Percentiles rank a stretch among this genome's conserved stretches.
phyloP scores from a whole-genome alignment of 2,113 vertebrate genomes.

The Willisornis vidua region DNA sequence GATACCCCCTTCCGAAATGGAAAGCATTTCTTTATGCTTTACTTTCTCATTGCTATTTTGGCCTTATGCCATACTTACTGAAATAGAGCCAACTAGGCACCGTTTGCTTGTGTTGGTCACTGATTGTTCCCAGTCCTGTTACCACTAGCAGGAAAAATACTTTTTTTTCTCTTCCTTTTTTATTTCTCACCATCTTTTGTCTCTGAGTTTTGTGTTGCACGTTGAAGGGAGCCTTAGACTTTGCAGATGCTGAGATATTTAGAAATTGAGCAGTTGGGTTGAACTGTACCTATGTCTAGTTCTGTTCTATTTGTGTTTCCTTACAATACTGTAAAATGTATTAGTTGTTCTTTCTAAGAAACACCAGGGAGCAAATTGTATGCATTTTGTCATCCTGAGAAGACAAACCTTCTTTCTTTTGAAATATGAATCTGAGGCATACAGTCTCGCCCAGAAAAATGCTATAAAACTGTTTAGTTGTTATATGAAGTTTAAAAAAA shows the following conservation, averaged over 20 bases:
- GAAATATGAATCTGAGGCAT: background rate
- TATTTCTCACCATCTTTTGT: background rate
- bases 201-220: background rate
- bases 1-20: background rate
- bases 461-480: background rate
- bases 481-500: conserved; percentile 12
- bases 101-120: background rate
- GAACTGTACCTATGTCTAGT: background rate
- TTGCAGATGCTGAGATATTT: background rate
- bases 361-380: background rate
- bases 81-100: background rate
- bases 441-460: background rate
- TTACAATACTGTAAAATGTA: background rate
- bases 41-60: background rate
- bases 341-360: background rate
- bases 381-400: background rate
- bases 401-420: background rate
- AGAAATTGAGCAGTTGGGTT: background rate
- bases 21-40: background rate
- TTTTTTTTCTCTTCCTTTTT: rapidly evolving
- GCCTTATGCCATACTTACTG: background rate
- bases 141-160: background rate
- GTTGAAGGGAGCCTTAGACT: background rate
- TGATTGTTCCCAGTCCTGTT: background rate
- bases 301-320: background rate